Evolutionary conservation across 2,797 vertebrate species (phyloP), one percentile per base, ranked within the genome.

Genomic region (Hypotaenidia philippensis): DNA sequence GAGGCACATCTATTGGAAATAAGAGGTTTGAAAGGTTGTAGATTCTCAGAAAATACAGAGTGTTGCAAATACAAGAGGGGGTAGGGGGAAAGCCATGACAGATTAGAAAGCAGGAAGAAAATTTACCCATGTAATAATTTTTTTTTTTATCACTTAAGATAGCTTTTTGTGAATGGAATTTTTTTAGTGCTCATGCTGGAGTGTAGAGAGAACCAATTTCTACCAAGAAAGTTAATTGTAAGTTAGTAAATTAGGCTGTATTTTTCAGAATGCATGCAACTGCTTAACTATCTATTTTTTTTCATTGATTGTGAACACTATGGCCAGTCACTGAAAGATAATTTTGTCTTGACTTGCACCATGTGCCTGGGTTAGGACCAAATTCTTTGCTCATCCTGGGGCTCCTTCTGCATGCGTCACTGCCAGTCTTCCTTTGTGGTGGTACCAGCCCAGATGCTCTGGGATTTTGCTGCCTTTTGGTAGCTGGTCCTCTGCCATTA

Each of bases 291-390:
- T 53, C 25, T 80, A 4, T 8, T 32, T 69, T 71, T 75, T 75
- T 83, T 41, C 27, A 7, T 15, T 91, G 55, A 9, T 52, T 5
- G 2, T 68, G 47, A 74, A 52, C 57, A 10, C 14, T 32, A 3
- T 0, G 0, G 19, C 38, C 17, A n/a, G 13, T 16, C 59, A 32
- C 13, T 71, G 12, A 32, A 78, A 55, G 32, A 5, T 29, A 9
- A 25, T 53, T 88, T 45, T 38, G 3, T 10, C 36, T 56, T 27
- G 5, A 1, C 40, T 69, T 87, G 53, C 41, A n/a, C 22, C 13
- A 7, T 32, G 36, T 55, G 6, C 5, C 13, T 50, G n/a, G 7
- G 2, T 87, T 55, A 66, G 53, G 49, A 68, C 5, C 6, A n/a
- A 16, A 21, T 60, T 40, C 15, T 12, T 79, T 68, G 19, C 17